Base-by-base conservation (phyloP, 2,888 invertebrate genomes). In the Aphelenchoides bicaudatus region DNA sequence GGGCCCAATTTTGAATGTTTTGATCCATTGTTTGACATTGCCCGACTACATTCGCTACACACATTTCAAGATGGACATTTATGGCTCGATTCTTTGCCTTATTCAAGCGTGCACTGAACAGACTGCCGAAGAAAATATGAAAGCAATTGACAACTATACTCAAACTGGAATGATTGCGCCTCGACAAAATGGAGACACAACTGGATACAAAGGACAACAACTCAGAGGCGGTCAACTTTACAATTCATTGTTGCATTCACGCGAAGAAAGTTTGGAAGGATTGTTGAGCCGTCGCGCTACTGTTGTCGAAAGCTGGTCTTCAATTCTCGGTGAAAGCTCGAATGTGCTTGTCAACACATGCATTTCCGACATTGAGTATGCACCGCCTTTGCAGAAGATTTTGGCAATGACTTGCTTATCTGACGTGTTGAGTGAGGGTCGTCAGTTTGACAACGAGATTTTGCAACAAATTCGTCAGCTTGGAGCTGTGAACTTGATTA, bases 41-140 rank as follows among this genome's bases (percentile, higher is more conserved):
- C 28, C 31, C 68, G 66, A 60, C 6, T 66, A 66, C 34, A 59
- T 50, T 31, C 52, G 63, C 31, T 66, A 56, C 31, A 31, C 58
- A 19, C 47, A 39, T 6, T 66, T 69, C 47, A 66, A 66, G 39
- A 39, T 60, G 52, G 69, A 66, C 49, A 56, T 66, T 30, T 53
- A 59, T n/a, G 43, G 43, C 23, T 19, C 43, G 25, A 43, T 43
- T 19, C 23, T 43, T 19, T 51, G 52, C 28, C 21, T 51, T 23
- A 51, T 51, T n/a, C 25, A 51, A 30, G 37, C 23, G 3, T 51
- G 52, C 52, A 51, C 39, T 29, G 30, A 51, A 38, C 37, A 21
- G 13, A 51, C 34, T 1, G 31, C 39, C 25, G 37, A 34, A 2
- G n/a, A n/a, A 21, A 39, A 51, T 3, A 21, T 25, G 8, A 28